These are phyloP conservation scores for Mesocricetus auratus DNA, from an alignment of 2,113 vertebrate species.

Conservation along the genomic window DNA sequence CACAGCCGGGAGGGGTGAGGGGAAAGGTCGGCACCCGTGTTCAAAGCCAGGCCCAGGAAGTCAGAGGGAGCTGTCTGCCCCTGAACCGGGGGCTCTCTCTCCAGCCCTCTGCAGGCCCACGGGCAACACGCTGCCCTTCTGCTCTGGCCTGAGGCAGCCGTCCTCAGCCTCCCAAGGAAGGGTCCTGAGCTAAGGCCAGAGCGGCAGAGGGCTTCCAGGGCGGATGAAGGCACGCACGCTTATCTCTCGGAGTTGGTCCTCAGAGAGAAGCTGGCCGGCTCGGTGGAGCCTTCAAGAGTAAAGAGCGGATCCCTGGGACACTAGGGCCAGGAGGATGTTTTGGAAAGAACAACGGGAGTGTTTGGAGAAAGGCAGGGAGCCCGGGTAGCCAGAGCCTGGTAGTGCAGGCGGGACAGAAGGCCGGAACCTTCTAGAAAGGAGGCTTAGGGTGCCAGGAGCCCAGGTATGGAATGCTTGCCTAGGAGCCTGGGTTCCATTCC, in stretches of 20 bases:
- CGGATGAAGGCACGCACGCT: rapidly evolving
- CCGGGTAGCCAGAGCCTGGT: background rate
- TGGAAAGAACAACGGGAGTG: background rate
- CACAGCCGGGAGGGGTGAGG: rapidly evolving
- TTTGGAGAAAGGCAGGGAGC: background rate
- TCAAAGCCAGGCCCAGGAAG: background rate
- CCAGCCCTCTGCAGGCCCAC: rapidly evolving
- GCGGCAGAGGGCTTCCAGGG: rapidly evolving
- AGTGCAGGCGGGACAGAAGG: background rate
- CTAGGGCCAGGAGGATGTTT: background rate
- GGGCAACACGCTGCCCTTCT: no score
- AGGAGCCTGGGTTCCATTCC: background rate
- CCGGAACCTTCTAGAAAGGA: rapidly evolving
- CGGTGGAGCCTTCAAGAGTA: background rate
- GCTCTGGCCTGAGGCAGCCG: background rate
- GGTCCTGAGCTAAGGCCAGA: background rate
- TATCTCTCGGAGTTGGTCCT: background rate
- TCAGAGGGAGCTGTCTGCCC: background rate
- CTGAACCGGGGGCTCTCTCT: background rate
- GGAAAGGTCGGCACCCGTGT: background rate
- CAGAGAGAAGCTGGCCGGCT: background rate
- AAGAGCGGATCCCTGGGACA: background rate
- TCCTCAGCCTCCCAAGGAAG: background rate
- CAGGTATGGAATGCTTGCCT: background rate
- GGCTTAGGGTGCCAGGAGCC: background rate